These are phyloP conservation scores for Arctia plantaginis DNA, from an alignment of 2,888 invertebrate species.

Conservation along the genomic window DNA sequence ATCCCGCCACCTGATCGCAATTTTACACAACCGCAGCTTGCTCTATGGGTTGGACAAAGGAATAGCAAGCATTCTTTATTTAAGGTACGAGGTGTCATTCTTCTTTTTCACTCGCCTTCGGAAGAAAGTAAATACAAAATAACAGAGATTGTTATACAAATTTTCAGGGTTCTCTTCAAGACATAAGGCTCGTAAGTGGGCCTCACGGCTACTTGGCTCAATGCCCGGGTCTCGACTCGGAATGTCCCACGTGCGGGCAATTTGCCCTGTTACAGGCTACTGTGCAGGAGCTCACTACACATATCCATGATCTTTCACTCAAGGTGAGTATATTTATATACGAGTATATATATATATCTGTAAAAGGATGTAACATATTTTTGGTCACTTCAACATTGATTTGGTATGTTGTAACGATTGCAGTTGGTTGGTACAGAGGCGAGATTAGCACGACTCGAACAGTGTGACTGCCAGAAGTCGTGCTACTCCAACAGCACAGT, in stretches of 20 bases:
- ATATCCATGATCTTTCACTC: constrained; percentile 93
- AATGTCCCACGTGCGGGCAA: constrained; percentile 96
- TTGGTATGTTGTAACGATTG: constrained; percentile 19
- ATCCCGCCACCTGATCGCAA: constrained; percentile 92
- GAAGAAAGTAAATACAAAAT: not conserved
- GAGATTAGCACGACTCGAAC: constrained; percentile 92
- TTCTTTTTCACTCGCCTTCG: not conserved
- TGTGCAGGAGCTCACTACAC: constrained; percentile 92
- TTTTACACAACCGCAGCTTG: constrained; percentile 90
- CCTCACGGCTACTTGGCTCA: constrained; percentile 94
- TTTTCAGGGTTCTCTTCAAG: constrained; percentile 94
- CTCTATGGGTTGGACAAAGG: constrained; percentile 95
- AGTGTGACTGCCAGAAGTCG: constrained; percentile 96
- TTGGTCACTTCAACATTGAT: not conserved
- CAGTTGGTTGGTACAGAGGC: constrained; percentile 94
- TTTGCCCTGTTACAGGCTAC: constrained; percentile 94
- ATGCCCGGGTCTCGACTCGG: constrained; percentile 94
- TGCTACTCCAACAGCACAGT: constrained; percentile 93
- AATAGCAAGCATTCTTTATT: constrained; percentile 94
- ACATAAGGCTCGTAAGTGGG: constrained; percentile 94
- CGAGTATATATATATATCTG: not conserved
- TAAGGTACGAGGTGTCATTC: constrained; percentile 87
- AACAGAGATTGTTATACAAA: not conserved
- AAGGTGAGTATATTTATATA: constrained; percentile 87
- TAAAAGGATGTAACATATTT: not conserved